Evolutionary conservation across 2,888 invertebrate genomes (phyloP).

Genomic region (Antitype chi): DNA sequence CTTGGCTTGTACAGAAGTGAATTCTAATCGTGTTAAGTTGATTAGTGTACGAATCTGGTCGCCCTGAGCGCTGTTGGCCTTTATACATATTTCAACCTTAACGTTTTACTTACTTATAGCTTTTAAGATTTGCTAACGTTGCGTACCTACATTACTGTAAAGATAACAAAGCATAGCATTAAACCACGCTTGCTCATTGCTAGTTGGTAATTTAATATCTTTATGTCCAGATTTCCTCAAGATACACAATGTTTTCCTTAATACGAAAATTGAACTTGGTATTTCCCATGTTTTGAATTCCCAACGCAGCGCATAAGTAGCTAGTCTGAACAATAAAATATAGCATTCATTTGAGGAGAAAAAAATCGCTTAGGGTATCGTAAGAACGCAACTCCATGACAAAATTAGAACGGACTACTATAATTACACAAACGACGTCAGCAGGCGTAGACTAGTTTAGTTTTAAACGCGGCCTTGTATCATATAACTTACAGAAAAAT

Average conservation of each 20-base stretch:
- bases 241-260: constrained; percentile 14
- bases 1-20: neutral
- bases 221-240: constrained; percentile 18
- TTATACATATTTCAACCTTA: neutral
- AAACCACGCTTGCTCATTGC: neutral
- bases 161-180: constrained; percentile 21
- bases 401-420: constrained; percentile 40
- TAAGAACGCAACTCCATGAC: constrained; percentile 25
- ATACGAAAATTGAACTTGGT: constrained; percentile 11
- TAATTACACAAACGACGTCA: constrained; percentile 26
- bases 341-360: neutral
- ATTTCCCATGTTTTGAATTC: constrained; percentile 11
- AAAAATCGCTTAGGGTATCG: neutral
- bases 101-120: neutral
- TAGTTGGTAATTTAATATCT: neutral
- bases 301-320: neutral
- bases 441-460: constrained; percentile 34
- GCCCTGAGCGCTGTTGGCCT: neutral
- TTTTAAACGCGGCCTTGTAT: constrained; percentile 52
- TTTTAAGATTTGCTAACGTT: neutral
- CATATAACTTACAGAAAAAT: constrained; percentile 36
- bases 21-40: neutral
- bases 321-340: neutral
- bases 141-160: neutral
- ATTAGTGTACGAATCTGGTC: neutral